Evolutionary conservation across 2,888 invertebrate species (phyloP).

Genomic region (Trisateles emortualis): DNA sequence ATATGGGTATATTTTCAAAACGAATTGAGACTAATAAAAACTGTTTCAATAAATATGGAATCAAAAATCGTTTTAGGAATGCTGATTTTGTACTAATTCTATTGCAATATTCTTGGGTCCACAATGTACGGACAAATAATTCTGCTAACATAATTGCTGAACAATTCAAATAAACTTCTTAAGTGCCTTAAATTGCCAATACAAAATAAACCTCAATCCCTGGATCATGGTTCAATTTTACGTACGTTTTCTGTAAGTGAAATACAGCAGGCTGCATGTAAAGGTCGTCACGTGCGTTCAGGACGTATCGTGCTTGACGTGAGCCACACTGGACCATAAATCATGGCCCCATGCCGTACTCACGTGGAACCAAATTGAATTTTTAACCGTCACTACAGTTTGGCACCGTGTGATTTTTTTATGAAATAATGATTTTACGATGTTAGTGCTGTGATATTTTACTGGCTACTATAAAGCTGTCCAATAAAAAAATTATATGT

Average conservation of each 20-base stretch:
- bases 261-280: conserved; percentile 12
- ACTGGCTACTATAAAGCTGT: background rate
- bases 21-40: too few species aligned
- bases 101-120: background rate
- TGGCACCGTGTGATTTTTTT: conserved; percentile 20
- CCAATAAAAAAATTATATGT: background rate
- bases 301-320: conserved; percentile 35
- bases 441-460: conserved; percentile 3
- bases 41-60: too few species aligned
- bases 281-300: conserved; percentile 35
- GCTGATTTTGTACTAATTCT: background rate
- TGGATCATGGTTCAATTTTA: background rate
- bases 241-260: background rate
- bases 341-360: conserved; percentile 25
- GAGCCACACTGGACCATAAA: conserved; percentile 35
- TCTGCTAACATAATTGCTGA: conserved; percentile 17
- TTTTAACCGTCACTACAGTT: conserved; percentile 31
- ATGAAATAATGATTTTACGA: conserved; percentile 4
- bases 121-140: conserved; percentile 13
- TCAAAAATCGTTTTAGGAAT: background rate
- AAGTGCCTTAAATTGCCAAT: background rate
- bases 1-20: too few species aligned
- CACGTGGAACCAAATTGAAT: conserved; percentile 43
- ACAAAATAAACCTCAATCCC: background rate
- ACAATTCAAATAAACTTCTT: background rate